Base-by-base conservation (phyloP, 2,888 invertebrate species). In the Pristionchus entomophagus region DNA sequence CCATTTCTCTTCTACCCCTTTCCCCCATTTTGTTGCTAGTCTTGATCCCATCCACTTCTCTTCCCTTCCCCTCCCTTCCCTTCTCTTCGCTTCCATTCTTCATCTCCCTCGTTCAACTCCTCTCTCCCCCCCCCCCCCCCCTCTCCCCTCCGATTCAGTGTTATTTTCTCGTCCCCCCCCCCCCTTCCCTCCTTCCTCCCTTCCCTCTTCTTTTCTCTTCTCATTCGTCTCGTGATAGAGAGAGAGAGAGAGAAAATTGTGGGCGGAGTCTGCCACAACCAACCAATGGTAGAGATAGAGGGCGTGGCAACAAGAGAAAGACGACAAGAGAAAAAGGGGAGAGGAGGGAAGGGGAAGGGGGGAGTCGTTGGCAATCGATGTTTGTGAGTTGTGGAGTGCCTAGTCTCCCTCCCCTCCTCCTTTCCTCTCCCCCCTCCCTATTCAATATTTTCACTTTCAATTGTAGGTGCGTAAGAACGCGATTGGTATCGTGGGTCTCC, bases 401-500 rank as follows among this genome's bases (percentile, higher is more conserved):
- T 53, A 32, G 53, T 51, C 84, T 65, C 29, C 49, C 51, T 32
- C 45, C 84, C 51, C 59, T 59, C 82, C 62, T 26, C 45, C 38
- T 19, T 53, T 35, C 59, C 69, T 32, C 69, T 69, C 62, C 38
- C 41, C 35, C 35, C 22, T 8, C 59, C 26, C 17, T n/a, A 22
- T 59, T 29, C 29, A n/a, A 19, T 41, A 41, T 49, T 82, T 82
- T 84, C 84, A 26, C 84, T 65, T 56, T 35, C 65, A 22, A 51
- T 45, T 84, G 14, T 93, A 96, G 95, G 95, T 96, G 73, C 95
- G 96, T 84, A 96, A 96, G 92, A 95, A 95, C 73, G 95, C 96
- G 65, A 95, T 96, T 89, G 94, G 95, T 19, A 95, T 96, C 14
- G 94, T 96, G 51, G 93, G 96, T 88, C 94, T 95, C 59, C 94